Base-by-base conservation (phyloP, 1,140 invertebrate genomes). In the Rhagoletis zephyria region DNA sequence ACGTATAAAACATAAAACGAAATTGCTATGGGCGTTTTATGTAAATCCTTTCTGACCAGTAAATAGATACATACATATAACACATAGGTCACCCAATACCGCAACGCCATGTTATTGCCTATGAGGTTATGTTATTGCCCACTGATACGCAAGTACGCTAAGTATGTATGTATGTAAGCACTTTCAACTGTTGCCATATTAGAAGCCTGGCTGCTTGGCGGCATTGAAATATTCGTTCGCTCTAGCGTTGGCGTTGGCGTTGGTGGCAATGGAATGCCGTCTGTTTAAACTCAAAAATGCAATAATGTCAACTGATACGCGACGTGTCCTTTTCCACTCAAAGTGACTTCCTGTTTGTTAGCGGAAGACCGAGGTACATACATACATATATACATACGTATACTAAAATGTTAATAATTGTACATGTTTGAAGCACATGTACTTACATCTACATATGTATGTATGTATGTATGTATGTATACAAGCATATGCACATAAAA, bases 181-280 rank as follows among this genome's bases (percentile, higher is more conserved):
- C 30, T 30, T 30, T 30, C 30, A 30, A 30, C 30, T 30, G 30
- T 30, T 30, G 30, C 30, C 30, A 30, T 30, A 30, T 30, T 30
- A 77, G 70, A 45, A 14, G 10, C 4, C 40, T 67, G 48, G 3
- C 2, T 42, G 48, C 48, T 19, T 56, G 2, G 51, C n/a, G 74
- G 74, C 56, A 81, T 81, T 81, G 74, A 81, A 81, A 56, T 56
- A 81, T 81, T 81, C 74, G n/a, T n/a, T n/a, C n/a, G 74, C 48
- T 81, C 6, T 81, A 81, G n/a, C 9, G 19, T 59, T 59, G 16
- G 48, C 74, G 2, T 81, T 14, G 61, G 12, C 16, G n/a, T 30
- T 30, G 30, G 30, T 30, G 12, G 48, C 74, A 45, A 10, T 81
- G 74, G 45, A 51, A 81, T 81, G 74, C 48, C 42, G 74, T 81